A percentile compares a stretch with the other conserved stretches of the same genome.
phyloP scores from a whole-genome alignment of 2,888 invertebrate genomes.

The Amphipoea lucens region DNA sequence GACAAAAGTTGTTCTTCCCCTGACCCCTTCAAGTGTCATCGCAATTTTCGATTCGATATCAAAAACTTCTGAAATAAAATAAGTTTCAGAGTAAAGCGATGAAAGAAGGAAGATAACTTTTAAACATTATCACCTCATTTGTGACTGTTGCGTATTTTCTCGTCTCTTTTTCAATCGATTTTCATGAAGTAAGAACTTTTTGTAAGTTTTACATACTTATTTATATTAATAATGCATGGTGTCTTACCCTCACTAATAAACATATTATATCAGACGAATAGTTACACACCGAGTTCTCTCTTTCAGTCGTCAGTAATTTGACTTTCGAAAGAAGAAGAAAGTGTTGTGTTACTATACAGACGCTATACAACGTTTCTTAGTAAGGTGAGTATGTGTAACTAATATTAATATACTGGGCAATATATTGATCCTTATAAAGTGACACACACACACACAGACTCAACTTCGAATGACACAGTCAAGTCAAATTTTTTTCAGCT shows the following conservation, averaged over 20 bases:
- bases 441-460: not conserved
- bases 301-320: too few relatives aligned
- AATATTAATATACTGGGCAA: too few relatives aligned
- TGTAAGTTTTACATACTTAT: not conserved
- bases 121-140: not conserved
- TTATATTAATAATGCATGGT: not conserved
- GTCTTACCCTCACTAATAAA: not conserved
- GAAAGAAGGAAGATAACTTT: not conserved
- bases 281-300: too few relatives aligned
- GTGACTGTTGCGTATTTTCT: not conserved
- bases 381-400: not conserved
- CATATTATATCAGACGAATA: too few relatives aligned
- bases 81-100: not conserved
- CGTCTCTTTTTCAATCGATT: not conserved
- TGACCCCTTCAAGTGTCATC: not conserved
- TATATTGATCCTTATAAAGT: not conserved
- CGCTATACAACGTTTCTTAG: too few relatives aligned
- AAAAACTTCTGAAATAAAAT: not conserved
- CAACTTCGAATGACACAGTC: not conserved
- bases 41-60: not conserved
- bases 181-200: not conserved
- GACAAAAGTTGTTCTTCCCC: too few relatives aligned
- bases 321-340: too few relatives aligned
- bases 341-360: too few relatives aligned
- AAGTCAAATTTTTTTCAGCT: not conserved